A percentile compares a stretch with the other conserved stretches of the same genome.
Evolutionary conservation across 2,888 invertebrate species (phyloP).

Genomic region (Eristalis arbustorum): DNA sequence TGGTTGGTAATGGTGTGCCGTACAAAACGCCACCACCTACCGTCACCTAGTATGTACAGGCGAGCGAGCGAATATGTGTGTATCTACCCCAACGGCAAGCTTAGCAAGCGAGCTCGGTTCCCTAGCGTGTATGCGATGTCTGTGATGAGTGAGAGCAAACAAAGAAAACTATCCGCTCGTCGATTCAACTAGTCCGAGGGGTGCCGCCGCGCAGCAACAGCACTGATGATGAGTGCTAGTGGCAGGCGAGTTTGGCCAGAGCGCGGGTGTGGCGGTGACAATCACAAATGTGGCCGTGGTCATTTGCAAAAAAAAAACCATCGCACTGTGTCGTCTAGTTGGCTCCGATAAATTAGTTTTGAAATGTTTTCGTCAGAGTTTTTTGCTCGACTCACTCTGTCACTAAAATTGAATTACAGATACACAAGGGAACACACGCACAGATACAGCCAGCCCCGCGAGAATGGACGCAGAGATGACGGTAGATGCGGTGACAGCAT

Average conservation of each 20-base stretch:
- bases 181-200: constrained; percentile 41
- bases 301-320: constrained; percentile 38
- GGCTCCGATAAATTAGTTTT: constrained; percentile 65
- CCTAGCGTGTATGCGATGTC: not conserved
- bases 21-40: constrained; percentile 50
- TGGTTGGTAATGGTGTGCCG: constrained; percentile 32
- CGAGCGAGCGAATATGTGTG: not conserved
- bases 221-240: not conserved
- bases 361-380: constrained; percentile 54
- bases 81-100: not conserved
- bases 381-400: constrained; percentile 4
- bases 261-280: constrained; percentile 34
- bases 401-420: constrained; percentile 48
- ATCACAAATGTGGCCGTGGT: constrained; percentile 39
- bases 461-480: not conserved
- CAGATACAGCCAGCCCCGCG: not conserved
- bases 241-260: constrained; percentile 20
- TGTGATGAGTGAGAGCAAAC: constrained; percentile 32
- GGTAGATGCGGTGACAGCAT: not conserved
- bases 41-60: not conserved
- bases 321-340: constrained; percentile 50
- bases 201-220: not conserved
- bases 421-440: constrained; percentile 5
- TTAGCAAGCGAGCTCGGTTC: not conserved
- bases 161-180: constrained; percentile 46